Evolutionary conservation across 1,140 invertebrate species (phyloP).

Genomic region (Apocrypta bakeri): DNA sequence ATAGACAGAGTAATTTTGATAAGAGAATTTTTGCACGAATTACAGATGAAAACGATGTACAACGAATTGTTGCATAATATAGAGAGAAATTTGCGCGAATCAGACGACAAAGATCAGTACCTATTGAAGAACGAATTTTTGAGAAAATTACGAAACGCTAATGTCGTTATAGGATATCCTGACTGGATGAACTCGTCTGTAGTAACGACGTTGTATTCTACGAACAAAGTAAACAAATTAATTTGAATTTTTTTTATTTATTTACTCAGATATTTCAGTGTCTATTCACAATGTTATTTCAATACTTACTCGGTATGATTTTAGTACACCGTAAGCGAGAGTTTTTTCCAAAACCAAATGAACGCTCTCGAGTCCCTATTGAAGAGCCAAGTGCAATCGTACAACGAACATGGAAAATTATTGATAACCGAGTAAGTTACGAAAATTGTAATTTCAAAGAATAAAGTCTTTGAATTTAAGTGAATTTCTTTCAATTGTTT

Average conservation of each 20-base stretch:
- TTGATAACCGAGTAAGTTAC: constrained; percentile 40
- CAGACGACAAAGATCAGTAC: not conserved
- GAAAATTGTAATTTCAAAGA: no score
- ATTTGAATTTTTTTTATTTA: no score
- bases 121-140: constrained; percentile 21
- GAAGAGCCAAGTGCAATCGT: constrained; percentile 8
- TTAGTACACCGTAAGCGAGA: constrained; percentile 18
- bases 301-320: no score
- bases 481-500: no score
- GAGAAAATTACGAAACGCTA: not conserved
- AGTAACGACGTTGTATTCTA: not conserved
- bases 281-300: no score
- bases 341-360: constrained; percentile 26
- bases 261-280: no score
- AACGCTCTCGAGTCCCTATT: constrained; percentile 5
- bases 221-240: not conserved
- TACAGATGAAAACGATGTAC: constrained; percentile 27
- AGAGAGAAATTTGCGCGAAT: not conserved
- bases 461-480: no score
- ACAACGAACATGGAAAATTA: not conserved
- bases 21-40: no score
- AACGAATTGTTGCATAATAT: not conserved
- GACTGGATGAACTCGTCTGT: constrained; percentile 11
- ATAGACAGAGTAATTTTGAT: no score
- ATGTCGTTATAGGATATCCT: constrained; percentile 28